Base-by-base conservation (phyloP, 1,140 invertebrate genomes). In the Fopius arisanus region DNA sequence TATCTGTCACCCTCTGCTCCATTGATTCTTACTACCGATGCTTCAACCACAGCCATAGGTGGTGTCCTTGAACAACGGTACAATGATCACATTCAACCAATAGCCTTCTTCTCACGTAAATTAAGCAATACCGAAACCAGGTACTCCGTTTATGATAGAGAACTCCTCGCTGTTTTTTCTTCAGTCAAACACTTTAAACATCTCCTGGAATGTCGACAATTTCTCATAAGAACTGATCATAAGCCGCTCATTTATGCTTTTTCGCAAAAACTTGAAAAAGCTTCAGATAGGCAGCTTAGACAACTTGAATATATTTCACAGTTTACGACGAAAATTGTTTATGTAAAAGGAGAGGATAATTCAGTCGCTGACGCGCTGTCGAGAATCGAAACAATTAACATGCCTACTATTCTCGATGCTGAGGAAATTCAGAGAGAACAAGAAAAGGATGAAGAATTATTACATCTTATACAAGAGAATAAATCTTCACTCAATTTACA, bases 91-190 rank as follows among this genome's bases (percentile, higher is more conserved):
- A 85, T 66, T 86, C 85, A 7, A 51, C 77, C 77, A 7, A 12
- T 75, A 0, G 76, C 40, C 2, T 78, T 80, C 62, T 80, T 77
- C 40, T 77, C 73, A 2, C 31, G 65, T 3, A 78, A 75, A 71
- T 43, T 80, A 0, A 72, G n/a, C 14, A 4, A 33, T 16, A 54
- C 78, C 12, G 31, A 78, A 51, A 59, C 10, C 0, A 67, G 67
- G 0, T 78, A 75, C 67, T 70, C 59, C 33, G 68, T 67, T 0
- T 79, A 85, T 77, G 86, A 88, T 68, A 70, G 85, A 6, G 88
- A 90, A 78, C 74, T 90, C 0, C 67, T 89, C 3, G 89, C 86
- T 1, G 83, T 88, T 21, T 90, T 89, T 75, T 62, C 74, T 19
- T 78, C 81, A 6, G 70, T 89, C 0, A 80, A 85, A 69, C 79